A percentile compares a stretch with the other conserved stretches of the same genome.
Evolutionary conservation across 2,797 vertebrate genomes (phyloP).

Genomic region (Phataginus tetradactyla): DNA sequence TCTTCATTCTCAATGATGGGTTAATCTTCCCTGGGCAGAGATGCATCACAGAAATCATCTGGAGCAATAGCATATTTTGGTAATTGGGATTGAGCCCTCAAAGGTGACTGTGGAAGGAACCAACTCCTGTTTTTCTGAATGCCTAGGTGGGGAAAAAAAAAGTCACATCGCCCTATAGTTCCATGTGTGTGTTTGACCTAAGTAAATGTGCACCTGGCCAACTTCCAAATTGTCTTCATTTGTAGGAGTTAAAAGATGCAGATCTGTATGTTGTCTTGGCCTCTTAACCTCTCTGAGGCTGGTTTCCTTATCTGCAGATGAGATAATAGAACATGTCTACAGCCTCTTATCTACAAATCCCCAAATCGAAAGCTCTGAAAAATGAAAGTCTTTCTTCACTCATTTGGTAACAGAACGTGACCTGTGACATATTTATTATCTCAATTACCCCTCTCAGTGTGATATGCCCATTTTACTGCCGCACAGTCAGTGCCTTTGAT

Average conservation of each 20-base stretch:
- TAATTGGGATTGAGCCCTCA: background rate
- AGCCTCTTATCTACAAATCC: background rate
- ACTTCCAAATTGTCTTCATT: background rate
- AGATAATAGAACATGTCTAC: too few species aligned
- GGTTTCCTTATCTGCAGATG: background rate
- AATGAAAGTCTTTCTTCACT: background rate
- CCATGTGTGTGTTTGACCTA: fast-evolving
- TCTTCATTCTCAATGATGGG: background rate
- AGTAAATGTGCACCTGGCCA: background rate
- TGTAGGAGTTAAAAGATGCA: background rate
- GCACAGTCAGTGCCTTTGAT: background rate
- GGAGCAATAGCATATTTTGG: background rate
- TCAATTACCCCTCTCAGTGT: background rate
- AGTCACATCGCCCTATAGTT: fast-evolving
- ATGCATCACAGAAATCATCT: background rate
- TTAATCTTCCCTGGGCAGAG: background rate
- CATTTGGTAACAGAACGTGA: background rate
- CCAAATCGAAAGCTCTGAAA: background rate
- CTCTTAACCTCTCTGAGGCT: background rate
- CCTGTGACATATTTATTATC: background rate
- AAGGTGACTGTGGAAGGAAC: background rate
- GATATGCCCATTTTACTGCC: background rate
- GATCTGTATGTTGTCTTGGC: background rate
- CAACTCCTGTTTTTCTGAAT: background rate
- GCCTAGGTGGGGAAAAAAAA: background rate